A percentile compares a stretch with the other conserved stretches of the same genome.
These are phyloP conservation scores for Corapipo altera DNA, from an alignment of 2,113 vertebrate species.

Conservation along the genomic window DNA sequence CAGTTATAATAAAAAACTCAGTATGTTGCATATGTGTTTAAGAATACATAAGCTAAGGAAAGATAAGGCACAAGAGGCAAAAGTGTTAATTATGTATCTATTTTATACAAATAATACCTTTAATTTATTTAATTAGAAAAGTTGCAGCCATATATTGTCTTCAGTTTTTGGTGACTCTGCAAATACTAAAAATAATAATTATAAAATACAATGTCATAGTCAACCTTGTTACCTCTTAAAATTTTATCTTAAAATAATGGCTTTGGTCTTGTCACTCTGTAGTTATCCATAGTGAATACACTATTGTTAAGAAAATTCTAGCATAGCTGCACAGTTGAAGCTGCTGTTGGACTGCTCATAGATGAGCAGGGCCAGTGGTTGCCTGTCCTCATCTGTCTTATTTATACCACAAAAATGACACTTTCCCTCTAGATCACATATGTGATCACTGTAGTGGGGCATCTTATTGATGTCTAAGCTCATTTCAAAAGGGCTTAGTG, in stretches of 20 bases:
- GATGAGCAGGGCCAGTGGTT: background rate
- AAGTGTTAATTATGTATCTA: background rate
- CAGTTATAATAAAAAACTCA: background rate
- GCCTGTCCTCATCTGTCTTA: background rate
- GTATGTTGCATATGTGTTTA: background rate
- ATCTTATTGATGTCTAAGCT: background rate
- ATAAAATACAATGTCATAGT: background rate
- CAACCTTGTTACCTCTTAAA: background rate
- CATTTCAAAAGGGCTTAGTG: background rate
- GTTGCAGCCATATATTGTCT: background rate
- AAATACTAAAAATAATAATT: background rate
- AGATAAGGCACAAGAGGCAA: background rate
- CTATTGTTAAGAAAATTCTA: background rate
- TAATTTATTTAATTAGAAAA: background rate
- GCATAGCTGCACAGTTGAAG: background rate
- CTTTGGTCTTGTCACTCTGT: background rate
- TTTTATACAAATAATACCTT: background rate
- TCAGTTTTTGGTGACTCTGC: background rate
- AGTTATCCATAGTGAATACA: background rate
- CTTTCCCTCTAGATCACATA: background rate
- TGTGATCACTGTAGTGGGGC: fast-evolving
- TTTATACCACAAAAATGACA: background rate
- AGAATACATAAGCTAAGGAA: background rate
- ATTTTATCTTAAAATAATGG: background rate
- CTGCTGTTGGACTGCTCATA: background rate